Evolutionary conservation across 2,113 vertebrate genomes (phyloP).

Genomic region (Tyrannus savana): DNA sequence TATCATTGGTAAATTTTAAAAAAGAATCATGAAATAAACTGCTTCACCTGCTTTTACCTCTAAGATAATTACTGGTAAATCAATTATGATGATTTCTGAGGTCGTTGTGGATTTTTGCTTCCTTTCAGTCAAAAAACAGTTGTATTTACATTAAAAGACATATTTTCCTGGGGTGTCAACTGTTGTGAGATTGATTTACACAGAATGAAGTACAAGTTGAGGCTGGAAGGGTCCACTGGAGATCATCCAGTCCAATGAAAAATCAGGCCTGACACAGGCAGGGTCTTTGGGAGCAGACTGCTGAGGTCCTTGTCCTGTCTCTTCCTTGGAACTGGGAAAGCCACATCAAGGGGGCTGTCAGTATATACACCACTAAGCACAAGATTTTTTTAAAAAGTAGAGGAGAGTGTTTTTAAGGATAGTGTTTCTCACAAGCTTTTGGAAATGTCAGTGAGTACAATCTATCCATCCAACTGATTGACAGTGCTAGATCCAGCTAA

Average conservation of each 20-base stretch:
- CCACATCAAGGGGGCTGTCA: neutral
- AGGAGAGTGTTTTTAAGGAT: neutral
- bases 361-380: neutral
- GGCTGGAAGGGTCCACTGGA: neutral
- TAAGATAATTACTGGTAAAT: neutral
- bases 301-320: neutral
- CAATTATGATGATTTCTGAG: neutral
- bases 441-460: neutral
- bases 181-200: neutral
- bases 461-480: neutral
- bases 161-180: neutral
- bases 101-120: rapidly evolving
- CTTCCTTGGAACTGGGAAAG: neutral
- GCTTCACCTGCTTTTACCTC: neutral
- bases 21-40: neutral
- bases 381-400: neutral
- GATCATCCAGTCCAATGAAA: neutral
- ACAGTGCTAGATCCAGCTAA: neutral
- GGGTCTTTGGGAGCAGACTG: neutral
- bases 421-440: neutral
- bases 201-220: neutral
- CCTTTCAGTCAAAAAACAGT: neutral
- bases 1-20: neutral
- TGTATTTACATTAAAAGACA: neutral
- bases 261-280: neutral